Conservation (phyloP, 1,140 invertebrate species). For the Chrysomallon squamiferum region DNA sequence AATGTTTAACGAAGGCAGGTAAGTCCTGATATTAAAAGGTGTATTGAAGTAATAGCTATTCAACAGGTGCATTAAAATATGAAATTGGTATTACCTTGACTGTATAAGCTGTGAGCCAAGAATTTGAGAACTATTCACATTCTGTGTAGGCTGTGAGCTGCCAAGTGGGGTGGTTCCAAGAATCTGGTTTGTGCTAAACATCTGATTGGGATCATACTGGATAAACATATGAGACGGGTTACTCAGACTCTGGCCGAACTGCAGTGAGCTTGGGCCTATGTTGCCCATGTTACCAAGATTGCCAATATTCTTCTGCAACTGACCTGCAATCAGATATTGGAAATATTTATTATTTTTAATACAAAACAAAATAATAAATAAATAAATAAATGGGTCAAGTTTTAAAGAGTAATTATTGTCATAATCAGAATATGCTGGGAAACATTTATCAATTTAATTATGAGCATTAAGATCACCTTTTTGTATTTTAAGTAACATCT, state of each 20-base stretch:
- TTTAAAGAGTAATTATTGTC: too few relatives aligned
- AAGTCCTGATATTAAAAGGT: too few relatives aligned
- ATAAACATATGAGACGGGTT: constrained; percentile 50
- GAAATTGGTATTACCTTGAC: constrained; percentile 53
- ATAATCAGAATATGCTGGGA: too few relatives aligned
- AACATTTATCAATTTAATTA: too few relatives aligned
- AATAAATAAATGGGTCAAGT: too few relatives aligned
- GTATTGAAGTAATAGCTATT: too few relatives aligned
- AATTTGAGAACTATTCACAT: constrained; percentile 64
- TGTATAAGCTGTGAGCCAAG: constrained; percentile 71
- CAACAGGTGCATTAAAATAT: too few relatives aligned
- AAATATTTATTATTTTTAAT: too few relatives aligned
- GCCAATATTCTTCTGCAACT: constrained; percentile 25
- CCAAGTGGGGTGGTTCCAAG: constrained; percentile 43
- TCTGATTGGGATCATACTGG: constrained; percentile 48
- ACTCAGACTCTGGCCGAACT: constrained; percentile 71
- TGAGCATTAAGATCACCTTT: too few relatives aligned
- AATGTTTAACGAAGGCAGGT: too few relatives aligned
- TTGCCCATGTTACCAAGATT: constrained; percentile 22
- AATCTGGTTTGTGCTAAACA: constrained; percentile 51
- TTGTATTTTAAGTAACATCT: too few relatives aligned
- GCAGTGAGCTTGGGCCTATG: constrained; percentile 67
- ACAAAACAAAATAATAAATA: too few relatives aligned
- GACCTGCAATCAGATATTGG: constrained; percentile 10
- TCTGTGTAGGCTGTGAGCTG: constrained; percentile 50